A percentile compares a stretch with the other conserved stretches of the same genome.
Evolutionary conservation across 2,113 vertebrate species (phyloP).

Genomic region (Ramphastos sulfuratus): DNA sequence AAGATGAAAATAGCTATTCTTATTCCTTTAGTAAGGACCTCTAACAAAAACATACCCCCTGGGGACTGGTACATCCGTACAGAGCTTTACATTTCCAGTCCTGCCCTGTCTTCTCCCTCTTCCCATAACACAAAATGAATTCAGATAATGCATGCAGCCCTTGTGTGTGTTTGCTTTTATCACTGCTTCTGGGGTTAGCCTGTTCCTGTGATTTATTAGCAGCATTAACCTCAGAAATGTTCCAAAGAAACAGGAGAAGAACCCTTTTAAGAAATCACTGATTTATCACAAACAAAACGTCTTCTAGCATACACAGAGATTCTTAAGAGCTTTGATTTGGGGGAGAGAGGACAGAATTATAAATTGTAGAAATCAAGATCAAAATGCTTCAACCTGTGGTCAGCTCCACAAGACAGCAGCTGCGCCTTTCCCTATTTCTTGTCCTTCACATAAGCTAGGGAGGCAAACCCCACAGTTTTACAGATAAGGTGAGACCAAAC

Average conservation of each 20-base stretch:
- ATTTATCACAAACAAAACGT: not conserved
- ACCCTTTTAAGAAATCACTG: not conserved
- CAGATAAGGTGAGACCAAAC: not conserved
- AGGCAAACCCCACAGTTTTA: not conserved
- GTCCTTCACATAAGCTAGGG: not conserved
- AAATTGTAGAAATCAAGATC: not conserved
- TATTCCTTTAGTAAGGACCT: not conserved
- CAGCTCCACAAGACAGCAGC: not conserved
- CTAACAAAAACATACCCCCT: not conserved
- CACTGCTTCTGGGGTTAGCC: not conserved
- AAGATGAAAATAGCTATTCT: not conserved
- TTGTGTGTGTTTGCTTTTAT: not conserved
- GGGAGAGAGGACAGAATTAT: too few relatives aligned
- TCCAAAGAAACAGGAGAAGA: not conserved
- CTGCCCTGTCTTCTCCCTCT: not conserved
- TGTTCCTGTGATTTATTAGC: not conserved
- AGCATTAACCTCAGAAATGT: not conserved
- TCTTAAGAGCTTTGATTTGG: not conserved
- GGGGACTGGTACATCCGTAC: not conserved
- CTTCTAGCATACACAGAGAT: not conserved
- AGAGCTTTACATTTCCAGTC: not conserved
- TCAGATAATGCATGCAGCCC: not conserved
- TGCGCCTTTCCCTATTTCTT: too few relatives aligned
- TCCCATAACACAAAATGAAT: not conserved
- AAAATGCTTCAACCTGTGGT: not conserved